Evolutionary conservation across 2,888 invertebrate species (phyloP).

Genomic region (Euclidia mi): DNA sequence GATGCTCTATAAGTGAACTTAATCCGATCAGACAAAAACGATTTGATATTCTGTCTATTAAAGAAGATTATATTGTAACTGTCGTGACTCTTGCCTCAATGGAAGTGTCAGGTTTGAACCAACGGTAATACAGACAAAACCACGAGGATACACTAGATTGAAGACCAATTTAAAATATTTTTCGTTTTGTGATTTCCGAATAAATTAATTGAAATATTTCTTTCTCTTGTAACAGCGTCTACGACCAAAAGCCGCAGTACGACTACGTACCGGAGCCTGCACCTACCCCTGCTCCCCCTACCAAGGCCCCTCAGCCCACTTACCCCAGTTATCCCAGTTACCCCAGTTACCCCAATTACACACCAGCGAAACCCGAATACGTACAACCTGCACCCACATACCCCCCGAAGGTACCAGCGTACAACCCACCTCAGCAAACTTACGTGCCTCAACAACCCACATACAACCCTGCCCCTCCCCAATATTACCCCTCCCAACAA

Average conservation of each 20-base stretch:
- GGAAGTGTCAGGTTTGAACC: no score
- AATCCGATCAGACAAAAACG: no score
- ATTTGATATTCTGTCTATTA: no score
- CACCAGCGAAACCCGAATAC: conserved; percentile 10
- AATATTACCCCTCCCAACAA: conserved; percentile 46
- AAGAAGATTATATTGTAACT: no score
- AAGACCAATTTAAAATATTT: no score
- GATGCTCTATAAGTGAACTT: no score
- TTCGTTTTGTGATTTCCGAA: no score
- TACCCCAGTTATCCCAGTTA: neutral
- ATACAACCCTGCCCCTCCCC: conserved; percentile 39
- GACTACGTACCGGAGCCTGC: neutral
- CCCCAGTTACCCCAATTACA: neutral
- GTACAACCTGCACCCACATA: conserved; percentile 3
- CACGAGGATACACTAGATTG: no score
- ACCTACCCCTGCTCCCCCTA: neutral
- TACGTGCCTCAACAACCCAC: neutral
- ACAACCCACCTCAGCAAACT: neutral
- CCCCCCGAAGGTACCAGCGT: neutral
- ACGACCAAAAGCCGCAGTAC: neutral
- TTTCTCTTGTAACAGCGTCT: neutral
- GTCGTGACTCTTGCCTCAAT: no score
- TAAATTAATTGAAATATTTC: no score
- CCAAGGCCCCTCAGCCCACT: neutral
- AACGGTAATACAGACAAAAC: no score